Conservation (phyloP, 2,113 vertebrate species). For the Elephas maximus region DNA sequence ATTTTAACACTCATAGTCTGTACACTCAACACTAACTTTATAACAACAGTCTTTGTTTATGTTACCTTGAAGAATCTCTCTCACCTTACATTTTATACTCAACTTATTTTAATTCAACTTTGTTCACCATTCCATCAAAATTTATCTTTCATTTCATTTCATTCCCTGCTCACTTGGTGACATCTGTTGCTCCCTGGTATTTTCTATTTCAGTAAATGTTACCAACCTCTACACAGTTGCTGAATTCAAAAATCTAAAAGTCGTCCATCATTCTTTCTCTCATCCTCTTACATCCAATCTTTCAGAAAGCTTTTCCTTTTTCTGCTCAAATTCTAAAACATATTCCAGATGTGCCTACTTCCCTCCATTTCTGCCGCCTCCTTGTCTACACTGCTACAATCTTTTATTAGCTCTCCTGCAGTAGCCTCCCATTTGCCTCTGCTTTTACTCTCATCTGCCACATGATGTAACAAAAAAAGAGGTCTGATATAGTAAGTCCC, state of each 20-base stretch:
- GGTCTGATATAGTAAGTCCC: no score
- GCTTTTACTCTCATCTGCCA: neutral
- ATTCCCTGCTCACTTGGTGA: neutral
- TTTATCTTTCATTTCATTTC: neutral
- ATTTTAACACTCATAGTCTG: neutral
- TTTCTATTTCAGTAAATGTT: neutral
- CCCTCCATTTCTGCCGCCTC: neutral
- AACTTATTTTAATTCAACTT: neutral
- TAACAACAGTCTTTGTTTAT: neutral
- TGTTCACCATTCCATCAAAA: neutral
- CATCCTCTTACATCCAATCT: neutral
- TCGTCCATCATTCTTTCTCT: neutral
- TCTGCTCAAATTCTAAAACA: neutral
- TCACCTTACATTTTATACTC: neutral
- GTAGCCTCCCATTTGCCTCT: neutral
- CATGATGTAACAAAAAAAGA: no score
- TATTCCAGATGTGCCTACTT: neutral
- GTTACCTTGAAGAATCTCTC: neutral
- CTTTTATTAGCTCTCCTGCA: neutral
- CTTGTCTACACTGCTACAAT: neutral
- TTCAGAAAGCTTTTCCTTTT: neutral
- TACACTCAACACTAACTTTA: neutral
- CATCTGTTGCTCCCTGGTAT: neutral
- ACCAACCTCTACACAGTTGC: neutral
- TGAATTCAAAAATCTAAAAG: neutral